These are phyloP conservation scores for Spilosoma lubricipeda DNA, from an alignment of 2,888 invertebrate genomes.

Conservation along the genomic window DNA sequence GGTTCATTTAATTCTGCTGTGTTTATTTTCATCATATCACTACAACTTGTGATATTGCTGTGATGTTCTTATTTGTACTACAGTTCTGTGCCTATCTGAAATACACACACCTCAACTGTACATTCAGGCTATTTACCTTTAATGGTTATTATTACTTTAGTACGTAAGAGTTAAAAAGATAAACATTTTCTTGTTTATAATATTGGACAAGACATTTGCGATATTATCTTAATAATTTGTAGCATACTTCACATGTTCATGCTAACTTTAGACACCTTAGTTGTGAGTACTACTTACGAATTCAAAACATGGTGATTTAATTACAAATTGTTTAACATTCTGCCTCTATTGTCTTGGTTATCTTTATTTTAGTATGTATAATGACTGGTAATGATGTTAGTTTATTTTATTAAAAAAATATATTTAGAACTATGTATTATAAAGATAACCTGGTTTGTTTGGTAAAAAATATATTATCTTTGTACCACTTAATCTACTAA, in stretches of 20 bases:
- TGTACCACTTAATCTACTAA: neutral
- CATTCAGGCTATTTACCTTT: no score
- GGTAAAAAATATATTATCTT: no score
- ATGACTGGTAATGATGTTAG: neutral
- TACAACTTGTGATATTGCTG: neutral
- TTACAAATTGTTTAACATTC: conserved; percentile 47
- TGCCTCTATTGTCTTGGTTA: conserved; percentile 16
- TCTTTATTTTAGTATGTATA: neutral
- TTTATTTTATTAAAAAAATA: neutral
- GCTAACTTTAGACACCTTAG: neutral
- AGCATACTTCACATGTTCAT: neutral
- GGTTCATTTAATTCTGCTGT: conserved; percentile 30
- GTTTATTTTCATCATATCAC: neutral
- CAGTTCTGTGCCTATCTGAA: no score
- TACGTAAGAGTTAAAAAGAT: no score
- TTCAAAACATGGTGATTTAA: conserved; percentile 43
- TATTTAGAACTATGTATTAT: neutral
- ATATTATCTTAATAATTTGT: neutral
- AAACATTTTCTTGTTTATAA: neutral
- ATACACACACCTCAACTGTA: no score
- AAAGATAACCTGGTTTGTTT: no score
- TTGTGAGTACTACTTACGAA: conserved; percentile 35
- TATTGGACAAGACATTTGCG: neutral
- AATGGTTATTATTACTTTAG: no score
- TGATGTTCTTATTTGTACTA: no score